Base-by-base conservation (phyloP, 2,888 invertebrate species). In the Stenotaenia linearis region DNA sequence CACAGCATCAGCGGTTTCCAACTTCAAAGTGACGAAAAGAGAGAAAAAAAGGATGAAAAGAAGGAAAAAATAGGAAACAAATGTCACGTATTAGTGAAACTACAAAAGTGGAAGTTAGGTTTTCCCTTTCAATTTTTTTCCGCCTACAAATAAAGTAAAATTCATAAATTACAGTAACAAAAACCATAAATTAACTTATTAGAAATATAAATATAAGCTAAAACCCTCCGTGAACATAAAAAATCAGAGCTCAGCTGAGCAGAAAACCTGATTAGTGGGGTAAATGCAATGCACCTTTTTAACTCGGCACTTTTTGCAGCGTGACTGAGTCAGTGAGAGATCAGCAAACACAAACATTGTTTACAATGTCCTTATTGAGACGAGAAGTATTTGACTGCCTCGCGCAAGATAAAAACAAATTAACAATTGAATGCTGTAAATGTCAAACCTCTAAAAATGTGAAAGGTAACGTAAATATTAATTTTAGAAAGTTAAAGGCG, bases 321-420 rank as follows among this genome's bases (percentile, higher is more conserved):
- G 28, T 69, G 69, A 69, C 25, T 69, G 69, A 28, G 12, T 69
- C 69, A 28, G 25, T 69, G 69, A 69, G 28, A 69, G 10, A n/a
- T 69, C 69, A 69, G 69, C n/a, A 69, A 69, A 69, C 69, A 69
- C 69, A 2, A 15, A n/a, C 25, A 69, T 69, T 69, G 69, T 69
- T 69, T 69, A 69, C 69, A 69, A 12, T 28, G 12, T 25, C 69
- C 9, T 69, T 69, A 25, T n/a, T n/a, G n/a, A n/a, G n/a, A n/a
- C n/a, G n/a, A n/a, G n/a, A n/a, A n/a, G n/a, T n/a, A n/a, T n/a
- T n/a, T n/a, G n/a, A n/a, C n/a, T n/a, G n/a, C n/a, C n/a, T n/a
- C n/a, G n/a, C n/a, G n/a, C 32, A 50, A 50, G 18, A 7, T 18
- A n/a, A 50, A 21, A 21, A n/a, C 7, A 3, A 50, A 50, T 50